Base-by-base conservation (phyloP, 2,797 vertebrate species). In the Aplochiton taeniatus region DNA sequence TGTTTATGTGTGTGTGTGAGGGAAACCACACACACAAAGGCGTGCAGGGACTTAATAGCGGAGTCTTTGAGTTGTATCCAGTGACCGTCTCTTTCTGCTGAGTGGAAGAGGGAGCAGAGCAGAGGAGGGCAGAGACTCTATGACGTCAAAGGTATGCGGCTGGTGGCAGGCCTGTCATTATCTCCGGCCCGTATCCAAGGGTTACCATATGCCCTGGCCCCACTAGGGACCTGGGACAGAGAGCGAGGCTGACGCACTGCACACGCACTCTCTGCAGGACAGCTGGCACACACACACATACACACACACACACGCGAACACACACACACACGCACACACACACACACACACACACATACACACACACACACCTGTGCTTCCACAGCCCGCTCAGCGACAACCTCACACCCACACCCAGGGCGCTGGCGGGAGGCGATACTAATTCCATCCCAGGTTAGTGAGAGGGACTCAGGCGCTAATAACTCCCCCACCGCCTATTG, bases 201-300 rank as follows among this genome's bases (percentile, higher is more conserved):
- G 86, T 84, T 82, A 88, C 87, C 88, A 90, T 90, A 91, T 91
- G 89, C 83, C 78, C 58, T 31, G 58, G 77, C 79, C 69, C 81
- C 66, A 79, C 85, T 71, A 76, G 83, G 76, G 78, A 78, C 74
- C 78, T 70, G 80, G 77, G 81, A 75, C 63, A 17, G 68, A 72
- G 79, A 85, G 83, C 72, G 74, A 76, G 69, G 78, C 74, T 90
- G 88, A 90, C 85, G 85, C 85, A 88, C 76, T 84, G 75, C 58
- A 83, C 75, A 78, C 76, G 70, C 70, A 72, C 61, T 56, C 82
- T 50, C 87, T 8, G 70, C 79, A 65, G 84, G 87, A 62, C 57
- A 68, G 71, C 81, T 90, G 88, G 89, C 87, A 78, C 70, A 49
- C 44, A 18, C 56, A 51, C n/a, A 4, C 12, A 49, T 16, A 45